Evolutionary conservation across 2,888 invertebrate species (phyloP), one percentile per base, ranked within the genome.

Genomic region (Hipparchia sbordonii): DNA sequence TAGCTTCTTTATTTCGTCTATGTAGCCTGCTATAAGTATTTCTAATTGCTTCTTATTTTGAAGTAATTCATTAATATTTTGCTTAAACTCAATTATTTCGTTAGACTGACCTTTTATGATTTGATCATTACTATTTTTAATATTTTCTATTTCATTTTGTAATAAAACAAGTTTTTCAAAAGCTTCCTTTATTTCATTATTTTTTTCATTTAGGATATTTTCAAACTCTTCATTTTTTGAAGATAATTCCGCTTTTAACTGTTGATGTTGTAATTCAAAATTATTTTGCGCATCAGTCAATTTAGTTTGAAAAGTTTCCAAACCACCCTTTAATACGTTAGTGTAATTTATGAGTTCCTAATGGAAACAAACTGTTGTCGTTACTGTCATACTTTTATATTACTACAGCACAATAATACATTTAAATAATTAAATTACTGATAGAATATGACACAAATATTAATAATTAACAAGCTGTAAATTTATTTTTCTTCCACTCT

Each of bases 321-420:
- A 78, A 73, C 91, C 85, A 67, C 78, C 78, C 84, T 86, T 80
- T 77, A 90, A 85, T 77, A 84, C 82, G 72, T 84, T 84, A 79
- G 86, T 82, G 71, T 67, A 77, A 77, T 82, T 79, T 70, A 76
- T 76, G 78, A 84, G 84, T 78, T 87, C 90, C 92, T 92, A 88
- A 82, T 85, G 75, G 78, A 84, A 76, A 74, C 68, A 69, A 74
- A 71, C 72, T 66, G 61, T 66, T 70, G 48, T 54, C n/a, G n/a
- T 46, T 67, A 57, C 46, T 56, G 13, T 57, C 45, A 57, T 9
- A 46, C 6, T 12, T 39, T 13, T 1, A 57, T 23, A 57, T 57
- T 57, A 7, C 23, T 13, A 57, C 12, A 52, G 12, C 10, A 10
- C 5, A 52, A 12, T 12, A 0, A 12, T 12, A 52, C 52, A 52